Evolutionary conservation across 1,140 invertebrate species (phyloP).

Genomic region (Drosophila setifemur): DNA sequence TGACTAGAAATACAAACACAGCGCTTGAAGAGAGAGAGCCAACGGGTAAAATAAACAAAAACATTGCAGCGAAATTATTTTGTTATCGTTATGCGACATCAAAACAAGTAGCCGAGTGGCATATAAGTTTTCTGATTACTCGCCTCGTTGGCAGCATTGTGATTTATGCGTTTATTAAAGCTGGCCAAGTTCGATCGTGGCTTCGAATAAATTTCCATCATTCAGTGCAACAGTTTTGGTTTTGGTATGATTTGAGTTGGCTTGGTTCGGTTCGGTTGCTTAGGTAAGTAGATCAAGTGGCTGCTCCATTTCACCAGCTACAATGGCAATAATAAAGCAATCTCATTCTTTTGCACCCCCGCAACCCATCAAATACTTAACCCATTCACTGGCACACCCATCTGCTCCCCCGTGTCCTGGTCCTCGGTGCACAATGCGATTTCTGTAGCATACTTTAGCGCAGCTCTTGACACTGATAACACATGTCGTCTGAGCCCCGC

Average conservation of each 20-base stretch:
- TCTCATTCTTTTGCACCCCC: conserved; percentile 13
- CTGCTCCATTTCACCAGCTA: conserved; percentile 42
- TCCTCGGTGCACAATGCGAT: conserved; percentile 35
- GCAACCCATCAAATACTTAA: conserved; percentile 37
- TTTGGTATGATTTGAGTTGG: not conserved
- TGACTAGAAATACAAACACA: conserved; percentile 22
- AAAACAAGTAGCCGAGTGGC: conserved; percentile 37
- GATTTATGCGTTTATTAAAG: conserved; percentile 42
- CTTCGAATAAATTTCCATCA: not conserved
- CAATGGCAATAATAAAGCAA: conserved; percentile 42
- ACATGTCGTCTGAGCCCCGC: conserved; percentile 52
- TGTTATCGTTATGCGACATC: conserved; percentile 57
- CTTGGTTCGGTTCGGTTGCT: conserved; percentile 1
- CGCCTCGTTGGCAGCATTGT: conserved; percentile 1
- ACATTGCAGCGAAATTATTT: conserved; percentile 56
- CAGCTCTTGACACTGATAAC: conserved; percentile 79
- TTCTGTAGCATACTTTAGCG: conserved; percentile 70
- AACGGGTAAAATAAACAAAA: conserved; percentile 61
- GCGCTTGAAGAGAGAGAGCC: conserved; percentile 17
- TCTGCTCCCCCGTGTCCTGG: not conserved
- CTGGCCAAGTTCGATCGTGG: not conserved
- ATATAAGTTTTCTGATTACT: conserved; percentile 37
- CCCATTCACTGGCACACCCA: conserved; percentile 29
- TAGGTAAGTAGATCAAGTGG: conserved; percentile 49
- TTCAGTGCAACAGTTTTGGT: conserved; percentile 19